Evolutionary conservation across 2,113 vertebrate genomes (phyloP).

Genomic region (Rhineura floridana): DNA sequence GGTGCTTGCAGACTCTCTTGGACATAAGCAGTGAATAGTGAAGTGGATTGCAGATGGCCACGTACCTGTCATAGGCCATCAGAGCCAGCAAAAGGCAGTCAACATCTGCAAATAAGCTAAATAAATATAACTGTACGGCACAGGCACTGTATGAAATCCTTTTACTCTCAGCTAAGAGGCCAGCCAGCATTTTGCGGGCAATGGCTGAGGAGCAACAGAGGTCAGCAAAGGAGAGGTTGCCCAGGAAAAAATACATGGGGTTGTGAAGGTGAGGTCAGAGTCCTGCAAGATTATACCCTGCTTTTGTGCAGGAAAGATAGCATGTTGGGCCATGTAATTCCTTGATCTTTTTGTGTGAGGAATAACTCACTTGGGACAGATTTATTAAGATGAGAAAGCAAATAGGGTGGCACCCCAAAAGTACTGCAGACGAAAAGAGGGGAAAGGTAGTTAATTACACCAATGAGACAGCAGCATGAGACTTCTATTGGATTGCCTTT

Average conservation of each 20-base stretch:
- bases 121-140: slow-evolving; percentile 44
- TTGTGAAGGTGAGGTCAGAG: slow-evolving; percentile 43
- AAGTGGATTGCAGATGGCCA: slow-evolving; percentile 52
- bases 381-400: no score
- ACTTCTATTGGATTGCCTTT: no score
- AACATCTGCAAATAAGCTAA: slow-evolving; percentile 12
- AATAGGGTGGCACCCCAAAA: no score
- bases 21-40: slow-evolving; percentile 52
- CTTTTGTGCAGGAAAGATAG: no score
- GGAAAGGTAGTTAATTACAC: no score
- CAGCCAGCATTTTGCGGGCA: slow-evolving; percentile 47
- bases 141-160: slow-evolving; percentile 48
- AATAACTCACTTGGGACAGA: no score
- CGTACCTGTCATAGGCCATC: slow-evolving; percentile 56
- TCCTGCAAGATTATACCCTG: no score
- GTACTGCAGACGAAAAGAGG: no score
- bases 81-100: slow-evolving; percentile 52
- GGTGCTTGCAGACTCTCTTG: slow-evolving; percentile 7
- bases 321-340: no score
- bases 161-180: slow-evolving; percentile 33
- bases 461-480: no score
- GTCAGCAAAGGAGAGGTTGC: slow-evolving; percentile 43
- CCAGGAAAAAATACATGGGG: slow-evolving; percentile 54
- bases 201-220: slow-evolving; percentile 48
- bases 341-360: no score